These are phyloP conservation scores for Nannoperca australis DNA, from an alignment of 2,797 vertebrate species.

Conservation along the genomic window DNA sequence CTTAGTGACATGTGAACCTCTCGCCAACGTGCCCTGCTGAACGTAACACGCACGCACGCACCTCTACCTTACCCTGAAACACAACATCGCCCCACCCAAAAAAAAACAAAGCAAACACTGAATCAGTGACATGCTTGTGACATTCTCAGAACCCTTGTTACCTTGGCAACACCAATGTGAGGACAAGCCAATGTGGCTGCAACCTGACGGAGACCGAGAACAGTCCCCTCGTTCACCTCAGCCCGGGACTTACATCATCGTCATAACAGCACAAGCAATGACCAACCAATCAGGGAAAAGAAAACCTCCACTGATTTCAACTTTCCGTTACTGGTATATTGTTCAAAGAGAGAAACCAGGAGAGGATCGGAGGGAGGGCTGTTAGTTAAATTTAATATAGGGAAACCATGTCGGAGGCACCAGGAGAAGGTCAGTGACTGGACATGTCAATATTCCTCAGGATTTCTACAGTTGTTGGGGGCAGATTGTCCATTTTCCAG, in stretches of 20 bases:
- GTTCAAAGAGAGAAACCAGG: neutral
- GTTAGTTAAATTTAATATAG: conserved; percentile 16
- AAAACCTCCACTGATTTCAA: conserved; percentile 21
- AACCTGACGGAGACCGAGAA: conserved; percentile 18
- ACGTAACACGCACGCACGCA: neutral
- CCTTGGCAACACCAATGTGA: conserved; percentile 52
- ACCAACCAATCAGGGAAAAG: conserved; percentile 45
- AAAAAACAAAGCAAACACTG: neutral
- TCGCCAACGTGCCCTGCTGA: neutral
- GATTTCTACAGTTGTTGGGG: neutral
- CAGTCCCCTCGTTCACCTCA: conserved; percentile 41
- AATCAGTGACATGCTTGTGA: conserved; percentile 19
- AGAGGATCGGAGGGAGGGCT: neutral
- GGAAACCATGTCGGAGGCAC: conserved; percentile 1
- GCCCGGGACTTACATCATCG: conserved; percentile 33
- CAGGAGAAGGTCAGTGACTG: neutral
- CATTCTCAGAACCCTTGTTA: conserved; percentile 14
- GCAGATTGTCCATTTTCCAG: neutral
- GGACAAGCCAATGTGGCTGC: neutral
- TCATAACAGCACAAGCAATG: conserved; percentile 31
- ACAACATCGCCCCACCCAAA: neutral
- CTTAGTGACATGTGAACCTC: neutral
- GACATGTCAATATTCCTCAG: neutral
- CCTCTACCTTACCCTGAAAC: neutral
- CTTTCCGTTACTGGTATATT: conserved; percentile 6